phyloP scores from a whole-genome alignment of 2,888 invertebrate genomes.

The Petrolisthes manimaculis region DNA sequence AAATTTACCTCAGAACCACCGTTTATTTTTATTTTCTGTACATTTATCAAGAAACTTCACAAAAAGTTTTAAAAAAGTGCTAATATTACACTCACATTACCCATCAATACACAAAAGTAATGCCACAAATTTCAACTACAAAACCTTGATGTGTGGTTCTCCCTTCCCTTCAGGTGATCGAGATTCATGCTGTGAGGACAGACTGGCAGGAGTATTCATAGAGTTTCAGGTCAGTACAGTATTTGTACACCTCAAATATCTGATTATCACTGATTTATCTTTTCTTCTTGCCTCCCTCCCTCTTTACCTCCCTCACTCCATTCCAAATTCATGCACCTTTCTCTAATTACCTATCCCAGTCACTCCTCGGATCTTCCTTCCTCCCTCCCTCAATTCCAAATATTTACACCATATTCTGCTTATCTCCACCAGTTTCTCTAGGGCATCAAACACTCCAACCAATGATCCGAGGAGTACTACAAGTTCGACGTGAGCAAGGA shows the following conservation, averaged over 20 bases:
- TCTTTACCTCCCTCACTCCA: neutral
- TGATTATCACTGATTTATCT: neutral
- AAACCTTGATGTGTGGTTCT: no score
- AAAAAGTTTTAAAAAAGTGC: no score
- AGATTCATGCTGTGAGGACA: constrained; percentile 97
- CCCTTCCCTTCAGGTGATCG: constrained; percentile 76
- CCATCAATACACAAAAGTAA: no score
- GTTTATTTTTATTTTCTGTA: no score
- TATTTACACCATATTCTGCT: neutral
- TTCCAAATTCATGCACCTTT: neutral
- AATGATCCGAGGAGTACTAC: constrained; percentile 95
- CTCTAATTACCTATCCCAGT: neutral
- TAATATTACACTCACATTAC: no score
- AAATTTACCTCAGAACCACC: no score
- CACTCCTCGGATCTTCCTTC: neutral
- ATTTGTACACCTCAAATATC: no score
- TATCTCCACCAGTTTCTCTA: neutral
- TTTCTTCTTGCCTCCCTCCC: neutral
- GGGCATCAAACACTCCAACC: constrained; percentile 80
- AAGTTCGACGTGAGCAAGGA: constrained; percentile 97
- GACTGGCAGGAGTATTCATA: neutral
- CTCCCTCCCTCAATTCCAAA: neutral
- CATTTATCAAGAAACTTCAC: no score
- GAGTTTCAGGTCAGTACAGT: neutral
- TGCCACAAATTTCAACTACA: no score